phyloP scores from a whole-genome alignment of 2,113 vertebrate species.

The Chionomys nivalis region DNA sequence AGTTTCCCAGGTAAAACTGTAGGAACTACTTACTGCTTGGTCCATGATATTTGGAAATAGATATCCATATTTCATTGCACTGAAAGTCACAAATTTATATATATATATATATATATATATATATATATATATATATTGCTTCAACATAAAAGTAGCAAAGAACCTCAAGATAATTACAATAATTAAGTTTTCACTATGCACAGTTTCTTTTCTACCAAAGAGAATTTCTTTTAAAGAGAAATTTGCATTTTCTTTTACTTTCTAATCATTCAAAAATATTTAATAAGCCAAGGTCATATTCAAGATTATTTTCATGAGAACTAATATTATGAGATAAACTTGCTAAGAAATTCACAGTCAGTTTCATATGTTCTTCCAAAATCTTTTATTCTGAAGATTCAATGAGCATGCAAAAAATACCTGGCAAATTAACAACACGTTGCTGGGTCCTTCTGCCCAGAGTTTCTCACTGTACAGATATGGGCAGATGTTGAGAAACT shows the following conservation, averaged over 20 bases:
- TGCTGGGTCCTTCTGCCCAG: fast-evolving
- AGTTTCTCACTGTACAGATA: background rate
- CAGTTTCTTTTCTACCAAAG: background rate
- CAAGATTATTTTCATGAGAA: background rate
- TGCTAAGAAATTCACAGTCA: background rate
- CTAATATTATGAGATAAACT: background rate
- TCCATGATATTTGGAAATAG: background rate
- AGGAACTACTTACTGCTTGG: background rate
- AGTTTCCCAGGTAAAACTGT: background rate
- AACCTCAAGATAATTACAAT: background rate
- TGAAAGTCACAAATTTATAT: background rate
- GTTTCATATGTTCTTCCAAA: background rate
- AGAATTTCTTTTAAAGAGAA: background rate
- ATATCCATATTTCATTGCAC: background rate
- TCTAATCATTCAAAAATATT: background rate
- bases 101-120: background rate
- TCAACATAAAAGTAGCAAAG: background rate
- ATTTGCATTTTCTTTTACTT: background rate
- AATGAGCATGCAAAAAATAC: background rate
- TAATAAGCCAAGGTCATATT: slow-evolving; percentile 3
- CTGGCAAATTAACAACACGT: background rate
- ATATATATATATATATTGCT: background rate
- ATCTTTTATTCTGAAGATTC: background rate
- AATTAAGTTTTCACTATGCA: background rate
- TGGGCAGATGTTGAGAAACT: background rate